Base-by-base conservation (phyloP, 2,888 invertebrate species). In the Eudemis profundana region DNA sequence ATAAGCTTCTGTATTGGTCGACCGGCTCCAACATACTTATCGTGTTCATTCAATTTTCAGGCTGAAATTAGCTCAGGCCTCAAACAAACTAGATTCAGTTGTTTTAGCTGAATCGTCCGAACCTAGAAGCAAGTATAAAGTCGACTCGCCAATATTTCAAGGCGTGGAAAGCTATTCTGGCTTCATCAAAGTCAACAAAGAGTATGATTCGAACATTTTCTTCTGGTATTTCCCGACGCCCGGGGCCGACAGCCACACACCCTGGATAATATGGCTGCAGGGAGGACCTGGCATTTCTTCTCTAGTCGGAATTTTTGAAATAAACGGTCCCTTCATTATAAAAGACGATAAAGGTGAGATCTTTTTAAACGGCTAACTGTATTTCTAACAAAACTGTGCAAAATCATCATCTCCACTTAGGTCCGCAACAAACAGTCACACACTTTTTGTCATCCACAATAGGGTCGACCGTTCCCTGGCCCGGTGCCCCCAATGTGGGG, bases 221-320 rank as follows among this genome's bases (percentile, higher is more conserved):
- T 96, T 96, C 83, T 96, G 96, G 96, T 96, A 94, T 78, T 96
- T 96, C 74, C 96, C 96, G 0, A 72, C 50, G 15, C 15, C 15
- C 4, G 47, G 73, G 12, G 77, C 84, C 61, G 81, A 80, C 0
- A 27, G 77, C 5, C 70, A 71, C 10, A 79, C 78, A 0, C 97
- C 97, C 0, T 86, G 97, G 70, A 91, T 96, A 17, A 94, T 97
- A 69, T 97, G 97, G 97, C 85, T 97, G 8, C 95, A 97, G 93
- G 97, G 97, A 17, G 97, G 97, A 0, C 97, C 97, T 0, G 97
- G 93, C 3, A 93, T 93, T 1, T 94, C 95, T 0, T 94, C 95
- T 21, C 38, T 86, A 62, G 66, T 73, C 27, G 86, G 84, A 5
- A 68, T 83, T 0, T 86, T 86, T 62, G 75, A 78, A 14, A 67